Evolutionary conservation across 2,888 invertebrate genomes (phyloP).

Genomic region (Platypus cylindrus): DNA sequence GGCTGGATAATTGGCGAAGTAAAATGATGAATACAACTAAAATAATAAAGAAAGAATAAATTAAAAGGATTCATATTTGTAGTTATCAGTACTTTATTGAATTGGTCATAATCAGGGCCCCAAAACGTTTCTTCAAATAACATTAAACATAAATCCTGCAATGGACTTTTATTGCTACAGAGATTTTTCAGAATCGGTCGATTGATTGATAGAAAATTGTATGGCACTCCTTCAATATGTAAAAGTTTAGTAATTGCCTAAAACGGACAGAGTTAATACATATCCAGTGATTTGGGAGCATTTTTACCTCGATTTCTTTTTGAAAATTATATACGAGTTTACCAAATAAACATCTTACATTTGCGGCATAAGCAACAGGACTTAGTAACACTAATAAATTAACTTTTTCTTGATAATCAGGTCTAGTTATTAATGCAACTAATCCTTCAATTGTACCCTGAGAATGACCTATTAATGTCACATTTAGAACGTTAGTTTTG

Average conservation of each 20-base stretch:
- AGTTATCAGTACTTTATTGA: too few species aligned
- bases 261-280: too few species aligned
- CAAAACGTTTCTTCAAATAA: background rate
- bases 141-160: conserved; percentile 3
- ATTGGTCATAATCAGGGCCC: background rate
- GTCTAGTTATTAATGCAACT: conserved; percentile 45
- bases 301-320: too few species aligned
- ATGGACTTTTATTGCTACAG: conserved; percentile 1
- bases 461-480: conserved; percentile 44
- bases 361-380: conserved; percentile 35
- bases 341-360: conserved; percentile 6
- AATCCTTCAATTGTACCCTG: conserved; percentile 51
- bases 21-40: conserved; percentile 19
- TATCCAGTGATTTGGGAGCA: too few species aligned
- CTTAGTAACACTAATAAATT: conserved; percentile 50
- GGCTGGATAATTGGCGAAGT: conserved; percentile 24
- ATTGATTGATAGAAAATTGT: background rate
- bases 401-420: conserved; percentile 50
- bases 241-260: background rate
- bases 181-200: background rate
- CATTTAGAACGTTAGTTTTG: background rate
- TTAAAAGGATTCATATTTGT: background rate
- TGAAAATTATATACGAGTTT: too few species aligned
- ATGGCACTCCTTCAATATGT: background rate
- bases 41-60: conserved; percentile 1